A percentile compares a stretch with the other conserved stretches of the same genome.
These are phyloP conservation scores for Vandiemenella viatica DNA, from an alignment of 2,888 invertebrate species.

Conservation along the genomic window DNA sequence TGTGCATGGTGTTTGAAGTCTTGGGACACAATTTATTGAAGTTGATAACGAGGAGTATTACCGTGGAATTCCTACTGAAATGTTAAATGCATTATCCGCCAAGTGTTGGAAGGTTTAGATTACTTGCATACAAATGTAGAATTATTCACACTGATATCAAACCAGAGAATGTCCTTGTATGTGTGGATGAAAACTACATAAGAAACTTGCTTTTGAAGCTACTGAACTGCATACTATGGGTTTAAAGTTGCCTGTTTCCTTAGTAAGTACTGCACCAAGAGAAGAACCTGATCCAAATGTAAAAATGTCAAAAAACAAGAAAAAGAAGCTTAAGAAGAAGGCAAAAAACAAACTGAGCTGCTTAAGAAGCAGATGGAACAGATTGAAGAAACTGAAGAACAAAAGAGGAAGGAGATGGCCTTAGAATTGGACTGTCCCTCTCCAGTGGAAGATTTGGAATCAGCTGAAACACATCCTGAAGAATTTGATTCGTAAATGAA, in stretches of 20 bases:
- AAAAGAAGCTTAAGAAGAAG: conserved; percentile 94
- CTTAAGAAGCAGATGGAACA: conserved; percentile 89
- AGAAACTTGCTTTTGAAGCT: conserved; percentile 87
- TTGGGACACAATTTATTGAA: conserved; percentile 95
- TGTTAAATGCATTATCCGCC: conserved; percentile 88
- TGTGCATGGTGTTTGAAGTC: conserved; percentile 99
- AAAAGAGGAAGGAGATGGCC: conserved; percentile 27
- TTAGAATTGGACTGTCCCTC: conserved; percentile 27
- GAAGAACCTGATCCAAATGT: conserved; percentile 58
- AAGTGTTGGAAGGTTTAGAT: conserved; percentile 87
- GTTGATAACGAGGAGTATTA: conserved; percentile 95
- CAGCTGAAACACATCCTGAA: neutral
- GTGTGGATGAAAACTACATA: conserved; percentile 80
- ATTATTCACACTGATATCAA: conserved; percentile 90
- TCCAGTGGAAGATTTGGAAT: conserved; percentile 18
- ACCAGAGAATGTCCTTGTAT: conserved; percentile 87
- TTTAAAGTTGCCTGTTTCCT: conserved; percentile 76
- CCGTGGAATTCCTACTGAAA: conserved; percentile 92
- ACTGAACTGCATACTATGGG: conserved; percentile 88
- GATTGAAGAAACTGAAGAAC: conserved; percentile 75
- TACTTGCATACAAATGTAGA: conserved; percentile 93
- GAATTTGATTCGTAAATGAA: conserved; percentile 35
- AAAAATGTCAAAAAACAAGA: conserved; percentile 92
- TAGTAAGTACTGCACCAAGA: conserved; percentile 78
- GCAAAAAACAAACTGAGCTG: conserved; percentile 78